Conservation (phyloP, 2,113 vertebrate species). For the Aviceda subcristata region DNA sequence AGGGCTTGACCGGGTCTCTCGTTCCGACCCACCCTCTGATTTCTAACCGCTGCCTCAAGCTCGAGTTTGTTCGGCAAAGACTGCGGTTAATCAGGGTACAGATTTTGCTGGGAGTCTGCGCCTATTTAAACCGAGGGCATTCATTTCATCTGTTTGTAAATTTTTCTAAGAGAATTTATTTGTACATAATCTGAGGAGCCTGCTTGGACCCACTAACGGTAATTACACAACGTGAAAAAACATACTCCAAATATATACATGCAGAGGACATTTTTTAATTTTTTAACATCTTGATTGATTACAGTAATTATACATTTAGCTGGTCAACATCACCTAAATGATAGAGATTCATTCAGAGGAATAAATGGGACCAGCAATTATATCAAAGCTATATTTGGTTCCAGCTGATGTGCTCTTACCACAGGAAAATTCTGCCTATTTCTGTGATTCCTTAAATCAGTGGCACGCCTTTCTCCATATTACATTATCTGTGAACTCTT, state of each 20-base stretch:
- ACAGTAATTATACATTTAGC: slow-evolving; percentile 26
- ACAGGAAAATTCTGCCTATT: not conserved
- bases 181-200: not conserved
- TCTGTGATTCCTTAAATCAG: not conserved
- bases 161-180: not conserved
- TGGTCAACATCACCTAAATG: slow-evolving; percentile 32
- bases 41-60: not conserved
- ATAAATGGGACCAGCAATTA: slow-evolving; percentile 45
- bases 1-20: not conserved
- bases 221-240: not conserved
- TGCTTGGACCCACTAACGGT: not conserved
- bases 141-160: not conserved
- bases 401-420: not conserved
- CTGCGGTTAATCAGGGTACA: not conserved
- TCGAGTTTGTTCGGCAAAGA: not conserved
- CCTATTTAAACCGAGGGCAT: not conserved
- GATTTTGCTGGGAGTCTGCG: not conserved
- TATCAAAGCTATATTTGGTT: slow-evolving; percentile 1
- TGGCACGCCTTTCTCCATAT: not conserved
- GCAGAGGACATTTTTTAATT: not conserved
- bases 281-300: slow-evolving; percentile 12
- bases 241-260: not conserved
- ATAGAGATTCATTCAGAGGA: slow-evolving; percentile 1
- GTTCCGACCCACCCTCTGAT: not conserved
- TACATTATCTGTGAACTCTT: not conserved